Evolutionary conservation across 2,113 vertebrate species (phyloP), one percentile per base, ranked within the genome.

Genomic region (Sterrhoptilus dennistouni): DNA sequence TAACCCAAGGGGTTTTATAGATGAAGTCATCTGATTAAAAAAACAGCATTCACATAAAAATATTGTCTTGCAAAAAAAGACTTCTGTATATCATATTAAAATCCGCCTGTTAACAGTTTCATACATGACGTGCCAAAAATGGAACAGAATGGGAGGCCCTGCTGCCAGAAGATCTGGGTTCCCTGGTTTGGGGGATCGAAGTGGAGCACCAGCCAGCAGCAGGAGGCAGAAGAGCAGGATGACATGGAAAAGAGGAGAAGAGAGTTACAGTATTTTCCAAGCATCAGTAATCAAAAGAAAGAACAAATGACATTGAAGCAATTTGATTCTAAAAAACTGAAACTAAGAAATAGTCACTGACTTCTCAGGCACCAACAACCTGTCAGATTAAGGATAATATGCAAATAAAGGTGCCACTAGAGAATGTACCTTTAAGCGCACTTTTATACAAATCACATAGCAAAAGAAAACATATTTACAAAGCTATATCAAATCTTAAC

Each of bases 241-340:
- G n/a, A 29, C 27, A 0, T 3, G 4, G 57, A 45, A 70, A 50
- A 40, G 8, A 5, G 23, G 21, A 49, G 35, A 83, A 40, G 28
- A 80, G 25, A 95, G 20, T 47, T 68, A 40, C 21, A 64, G 27
- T 27, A 56, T 90, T 76, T 94, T 52, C 57, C 69, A 70, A 75
- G 78, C 45, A 79, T 31, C 47, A 25, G 12, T 79, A 94, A 93
- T 77, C 68, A 90, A 93, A 96, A 94, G 74, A 79, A 91, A 91
- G 74, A 90, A 59, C 18, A 91, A 95, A 94, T 86, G 11, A 81
- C 23, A 85, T 1, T 50, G 76, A 81, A 72, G 60, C 28, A 95
- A 81, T 47, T 66, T 82, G 40, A 90, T 77, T 33, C 18, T 8
- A 0, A n/a, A 75, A 85, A 71, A 81, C 35, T 45, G 44, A 89